Percentiles rank a stretch among this genome's conserved stretches.
phyloP scores from a whole-genome alignment of 1,140 invertebrate genomes.

The Uloborus diversus region DNA sequence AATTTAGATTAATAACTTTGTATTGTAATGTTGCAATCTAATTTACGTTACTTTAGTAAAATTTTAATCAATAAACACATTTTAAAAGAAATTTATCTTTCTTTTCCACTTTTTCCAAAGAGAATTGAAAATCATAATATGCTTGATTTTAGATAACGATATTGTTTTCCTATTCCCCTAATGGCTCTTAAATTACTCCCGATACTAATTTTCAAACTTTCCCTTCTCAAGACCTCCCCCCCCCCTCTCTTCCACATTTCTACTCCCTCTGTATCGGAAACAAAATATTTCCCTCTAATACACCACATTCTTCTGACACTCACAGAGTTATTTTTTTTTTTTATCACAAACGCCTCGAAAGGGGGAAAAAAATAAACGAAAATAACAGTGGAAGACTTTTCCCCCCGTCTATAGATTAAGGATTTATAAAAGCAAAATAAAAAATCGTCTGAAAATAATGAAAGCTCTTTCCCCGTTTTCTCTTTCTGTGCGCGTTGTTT shows the following conservation, averaged over 20 bases:
- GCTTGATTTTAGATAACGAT: too few relatives aligned
- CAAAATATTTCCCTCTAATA: slow-evolving; percentile 21
- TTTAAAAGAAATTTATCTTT: too few relatives aligned
- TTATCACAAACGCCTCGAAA: slow-evolving; percentile 1
- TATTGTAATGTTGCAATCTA: too few relatives aligned
- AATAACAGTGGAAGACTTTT: not conserved
- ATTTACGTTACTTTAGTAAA: too few relatives aligned
- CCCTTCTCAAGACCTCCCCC: slow-evolving; percentile 17
- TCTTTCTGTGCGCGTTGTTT: slow-evolving; percentile 34
- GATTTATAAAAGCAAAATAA: slow-evolving; percentile 49
- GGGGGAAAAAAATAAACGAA: not conserved
- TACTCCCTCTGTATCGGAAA: not conserved
- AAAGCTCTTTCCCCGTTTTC: slow-evolving; percentile 17
- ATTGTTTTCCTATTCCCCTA: too few relatives aligned
- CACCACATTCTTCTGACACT: slow-evolving; percentile 5
- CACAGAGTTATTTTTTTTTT: slow-evolving; percentile 32
- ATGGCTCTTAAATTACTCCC: slow-evolving; percentile 35
- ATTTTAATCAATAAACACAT: too few relatives aligned
- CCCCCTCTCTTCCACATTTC: not conserved
- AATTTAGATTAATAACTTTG: too few relatives aligned
- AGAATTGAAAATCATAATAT: too few relatives aligned
- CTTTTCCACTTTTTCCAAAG: too few relatives aligned
- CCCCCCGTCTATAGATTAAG: slow-evolving; percentile 45
- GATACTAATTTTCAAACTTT: slow-evolving; percentile 39
- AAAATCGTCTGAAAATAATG: slow-evolving; percentile 38